Conservation (phyloP, 2,113 vertebrate species). For the Bos taurus region ARS-UCD2.0 NC_037331.1:117059001-117059500, state of each 20-base stretch:
- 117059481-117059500: not conserved
- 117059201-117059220: rapidly evolving
- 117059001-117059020: not conserved
- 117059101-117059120: not conserved
- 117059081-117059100: not conserved
- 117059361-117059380: not conserved
- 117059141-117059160: not conserved
- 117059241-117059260: rapidly evolving
- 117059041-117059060: not conserved
- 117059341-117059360: not conserved
- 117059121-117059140: not conserved
- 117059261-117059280: not conserved
- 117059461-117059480: not conserved
- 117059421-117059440: not conserved
- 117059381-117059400: not conserved
- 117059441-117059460: not conserved
- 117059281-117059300: not conserved
- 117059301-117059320: not conserved
- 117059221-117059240: not conserved
- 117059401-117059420: not conserved
- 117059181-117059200: rapidly evolving
- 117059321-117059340: not conserved
- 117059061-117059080: not conserved
- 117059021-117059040: not conserved
- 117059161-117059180: not conserved